Conservation (phyloP, 2,888 invertebrate species). For the Andrena chrysosceles region DNA sequence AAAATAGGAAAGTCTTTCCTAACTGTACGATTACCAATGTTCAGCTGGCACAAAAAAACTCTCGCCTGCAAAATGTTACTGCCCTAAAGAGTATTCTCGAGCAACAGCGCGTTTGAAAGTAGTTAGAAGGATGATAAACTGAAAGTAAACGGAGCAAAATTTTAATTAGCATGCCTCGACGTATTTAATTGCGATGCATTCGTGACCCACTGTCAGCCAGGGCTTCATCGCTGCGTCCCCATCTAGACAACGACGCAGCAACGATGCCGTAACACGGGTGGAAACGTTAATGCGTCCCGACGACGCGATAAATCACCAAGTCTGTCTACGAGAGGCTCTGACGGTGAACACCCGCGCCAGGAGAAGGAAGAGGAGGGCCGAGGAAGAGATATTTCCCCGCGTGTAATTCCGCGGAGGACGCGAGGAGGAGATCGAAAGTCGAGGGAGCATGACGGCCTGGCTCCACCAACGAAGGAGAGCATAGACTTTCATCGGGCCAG, state of each 20-base stretch:
- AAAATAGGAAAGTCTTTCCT: background rate
- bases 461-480: conserved; percentile 34
- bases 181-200: conserved; percentile 17
- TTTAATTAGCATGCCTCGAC: conserved; percentile 20
- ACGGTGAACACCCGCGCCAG: conserved; percentile 39
- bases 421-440: conserved; percentile 51
- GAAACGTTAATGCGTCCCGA: conserved; percentile 70
- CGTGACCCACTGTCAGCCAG: conserved; percentile 41
- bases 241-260: conserved; percentile 23
- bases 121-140: background rate
- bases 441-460: conserved; percentile 44
- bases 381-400: conserved; percentile 33
- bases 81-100: background rate
- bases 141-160: background rate
- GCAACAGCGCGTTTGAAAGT: background rate
- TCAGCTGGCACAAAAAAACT: background rate
- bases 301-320: conserved; percentile 70
- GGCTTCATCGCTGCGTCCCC: conserved; percentile 35
- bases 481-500: conserved; percentile 45
- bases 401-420: conserved; percentile 41
- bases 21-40: too few relatives aligned
- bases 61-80: background rate
- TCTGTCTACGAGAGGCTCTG: conserved; percentile 47
- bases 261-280: conserved; percentile 64
- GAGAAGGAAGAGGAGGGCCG: conserved; percentile 45